A percentile compares a stretch with the other conserved stretches of the same genome.
These are phyloP conservation scores for Phymanthus crucifer DNA, from an alignment of 92 coral and sea anemone species.

Conservation along the genomic window DNA sequence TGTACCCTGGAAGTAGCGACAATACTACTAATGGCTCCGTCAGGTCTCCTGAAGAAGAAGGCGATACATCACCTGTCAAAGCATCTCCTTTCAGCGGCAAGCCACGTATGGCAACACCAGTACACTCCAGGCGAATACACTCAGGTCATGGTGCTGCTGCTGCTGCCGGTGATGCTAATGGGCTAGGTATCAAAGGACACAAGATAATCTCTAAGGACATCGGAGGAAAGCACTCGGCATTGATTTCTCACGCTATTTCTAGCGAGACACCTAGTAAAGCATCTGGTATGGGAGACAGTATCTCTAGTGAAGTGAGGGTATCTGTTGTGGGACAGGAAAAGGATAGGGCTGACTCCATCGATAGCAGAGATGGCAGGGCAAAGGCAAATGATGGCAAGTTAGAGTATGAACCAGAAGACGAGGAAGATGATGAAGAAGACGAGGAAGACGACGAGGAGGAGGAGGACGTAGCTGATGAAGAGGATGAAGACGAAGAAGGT, in stretches of 20 bases:
- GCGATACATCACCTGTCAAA: slow-evolving; percentile 38
- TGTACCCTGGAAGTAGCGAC: slow-evolving; percentile 73
- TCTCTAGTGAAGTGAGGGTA: slow-evolving; percentile 40
- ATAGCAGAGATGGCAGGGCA: slow-evolving; percentile 27
- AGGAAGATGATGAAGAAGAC: slow-evolving; percentile 66
- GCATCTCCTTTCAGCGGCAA: slow-evolving; percentile 88
- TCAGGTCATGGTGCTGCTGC: slow-evolving; percentile 29
- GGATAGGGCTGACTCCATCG: slow-evolving; percentile 54
- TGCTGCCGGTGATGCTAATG: slow-evolving; percentile 31
- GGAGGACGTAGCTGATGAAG: slow-evolving; percentile 31
- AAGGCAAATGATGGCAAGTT: slow-evolving; percentile 51
- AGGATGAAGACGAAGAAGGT: slow-evolving; percentile 68
- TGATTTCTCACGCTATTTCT: slow-evolving; percentile 17
- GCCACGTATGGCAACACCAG: slow-evolving; percentile 96
- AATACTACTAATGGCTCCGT: slow-evolving; percentile 32
- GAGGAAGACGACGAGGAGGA: slow-evolving; percentile 56
- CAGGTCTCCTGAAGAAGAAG: slow-evolving; percentile 40
- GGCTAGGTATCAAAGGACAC: slow-evolving; percentile 67
- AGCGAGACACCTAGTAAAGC: slow-evolving; percentile 15
- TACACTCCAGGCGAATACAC: slow-evolving; percentile 61
- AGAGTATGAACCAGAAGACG: slow-evolving; percentile 68
- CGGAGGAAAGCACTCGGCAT: slow-evolving; percentile 42
- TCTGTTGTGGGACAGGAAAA: slow-evolving; percentile 79
- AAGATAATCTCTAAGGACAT: slow-evolving; percentile 49
- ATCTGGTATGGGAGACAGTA: slow-evolving; percentile 57